Evolutionary conservation across 1,140 invertebrate species (phyloP).

Genomic region (Drosophila nigromelanica): DNA sequence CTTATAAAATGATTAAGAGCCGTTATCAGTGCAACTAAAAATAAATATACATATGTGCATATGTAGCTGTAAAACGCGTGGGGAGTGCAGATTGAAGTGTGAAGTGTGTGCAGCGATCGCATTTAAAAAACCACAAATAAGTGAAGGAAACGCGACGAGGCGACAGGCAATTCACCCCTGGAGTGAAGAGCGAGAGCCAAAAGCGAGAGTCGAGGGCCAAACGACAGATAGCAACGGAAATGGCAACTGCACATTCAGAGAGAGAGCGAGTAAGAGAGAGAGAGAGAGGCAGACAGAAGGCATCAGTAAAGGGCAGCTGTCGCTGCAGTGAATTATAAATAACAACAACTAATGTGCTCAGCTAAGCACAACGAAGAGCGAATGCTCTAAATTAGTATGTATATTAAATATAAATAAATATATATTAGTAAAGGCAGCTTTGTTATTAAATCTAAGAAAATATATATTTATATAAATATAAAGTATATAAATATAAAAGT

Average conservation of each 20-base stretch:
- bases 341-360: slow-evolving; percentile 49
- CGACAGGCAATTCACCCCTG: slow-evolving; percentile 51
- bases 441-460: too few species aligned
- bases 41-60: not conserved
- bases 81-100: slow-evolving; percentile 1
- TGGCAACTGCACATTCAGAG: slow-evolving; percentile 47
- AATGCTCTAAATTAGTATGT: not conserved
- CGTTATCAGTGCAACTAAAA: slow-evolving; percentile 17
- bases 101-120: slow-evolving; percentile 15
- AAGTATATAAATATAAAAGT: too few species aligned
- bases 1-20: not conserved
- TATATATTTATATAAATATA: too few species aligned
- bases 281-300: not conserved
- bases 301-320: slow-evolving; percentile 49
- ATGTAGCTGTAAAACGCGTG: not conserved
- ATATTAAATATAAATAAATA: too few species aligned
- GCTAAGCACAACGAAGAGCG: not conserved
- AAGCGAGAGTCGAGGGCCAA: slow-evolving; percentile 15
- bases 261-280: slow-evolving; percentile 1
- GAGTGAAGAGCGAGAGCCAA: slow-evolving; percentile 8
- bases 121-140: slow-evolving; percentile 51
- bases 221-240: slow-evolving; percentile 57
- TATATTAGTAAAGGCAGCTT: too few species aligned
- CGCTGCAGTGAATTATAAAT: slow-evolving; percentile 50
- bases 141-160: slow-evolving; percentile 56